phyloP scores from a whole-genome alignment of 1,140 invertebrate genomes.

The Venustaconcha ellipsiformis region DNA sequence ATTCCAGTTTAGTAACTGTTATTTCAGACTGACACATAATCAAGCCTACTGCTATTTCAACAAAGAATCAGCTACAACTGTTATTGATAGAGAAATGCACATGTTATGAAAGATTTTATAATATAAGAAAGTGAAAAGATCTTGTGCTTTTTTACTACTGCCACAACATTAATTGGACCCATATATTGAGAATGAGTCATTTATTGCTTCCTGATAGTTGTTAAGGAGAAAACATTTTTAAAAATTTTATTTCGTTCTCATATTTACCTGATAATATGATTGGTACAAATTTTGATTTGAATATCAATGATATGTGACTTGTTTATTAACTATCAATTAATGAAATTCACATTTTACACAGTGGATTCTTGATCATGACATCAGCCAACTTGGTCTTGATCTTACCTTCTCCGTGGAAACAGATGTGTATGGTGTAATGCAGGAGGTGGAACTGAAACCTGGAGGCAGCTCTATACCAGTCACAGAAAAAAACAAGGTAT shows the following conservation, averaged over 20 bases:
- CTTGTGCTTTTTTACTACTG: no score
- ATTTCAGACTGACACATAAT: no score
- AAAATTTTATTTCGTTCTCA: not conserved
- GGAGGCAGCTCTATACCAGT: slow-evolving; percentile 81
- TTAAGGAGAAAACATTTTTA: not conserved
- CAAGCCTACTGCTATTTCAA: no score
- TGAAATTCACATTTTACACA: slow-evolving; percentile 26
- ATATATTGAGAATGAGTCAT: not conserved
- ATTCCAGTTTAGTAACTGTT: no score
- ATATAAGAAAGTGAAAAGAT: no score
- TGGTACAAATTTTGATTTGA: not conserved
- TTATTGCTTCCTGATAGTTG: not conserved
- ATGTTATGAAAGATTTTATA: no score
- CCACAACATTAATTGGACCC: not conserved
- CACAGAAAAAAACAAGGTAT: slow-evolving; percentile 88
- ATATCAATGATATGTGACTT: no score
- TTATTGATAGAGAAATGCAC: no score
- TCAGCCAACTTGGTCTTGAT: slow-evolving; percentile 85
- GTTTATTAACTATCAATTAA: not conserved
- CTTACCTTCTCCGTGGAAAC: slow-evolving; percentile 96
- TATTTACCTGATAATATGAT: not conserved
- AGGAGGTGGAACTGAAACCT: slow-evolving; percentile 75
- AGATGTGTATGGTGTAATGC: slow-evolving; percentile 92
- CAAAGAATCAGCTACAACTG: no score
- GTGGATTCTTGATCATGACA: slow-evolving; percentile 87